Evolutionary conservation across 2,113 vertebrate species (phyloP), one percentile per base, ranked within the genome.

Genomic region (Acrocephalus kingi): DNA sequence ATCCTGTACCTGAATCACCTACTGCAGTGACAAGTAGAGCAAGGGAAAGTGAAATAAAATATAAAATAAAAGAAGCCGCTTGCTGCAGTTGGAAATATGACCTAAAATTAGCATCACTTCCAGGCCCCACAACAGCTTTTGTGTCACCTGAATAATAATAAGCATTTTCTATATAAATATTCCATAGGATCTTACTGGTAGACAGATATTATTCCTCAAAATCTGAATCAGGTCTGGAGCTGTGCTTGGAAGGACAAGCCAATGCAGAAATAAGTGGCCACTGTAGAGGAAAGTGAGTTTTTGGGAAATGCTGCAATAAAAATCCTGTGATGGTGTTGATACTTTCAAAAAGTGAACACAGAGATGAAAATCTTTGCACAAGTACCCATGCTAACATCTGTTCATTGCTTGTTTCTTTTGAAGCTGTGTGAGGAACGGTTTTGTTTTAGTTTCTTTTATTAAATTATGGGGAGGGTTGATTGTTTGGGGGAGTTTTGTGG

Each of bases 11-110:
- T 85, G 91, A 85, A 85, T 87, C 46, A 80, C 48, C 59, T 24
- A 28, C 85, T 89, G 77, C 64, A 59, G 74, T 69, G 84, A 52
- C 51, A 95, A 82, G 55, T 7, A 72, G 56, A 88, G 41, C 63
- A 91, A 86, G 79, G 31, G 41, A 79, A 88, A 73, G 24, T 72
- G 48, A 78, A 91, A 92, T 69, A 69, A 84, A 92, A 84, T 69
- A 46, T 15, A 46, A 63, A 94, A 87, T 67, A 74, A 81, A 90
- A 84, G 56, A 84, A 89, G 37, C 62, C 58, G 10, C 83, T 83
- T 2, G 0, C 43, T 85, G 7, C 27, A 46, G 25, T 75, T 92
- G 71, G 49, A 49, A 88, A 14, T 80, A 46, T 18, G 41, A 67
- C 61, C 72, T 63, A 55, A 89, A 96, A 81, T 87, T 81, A 89